Evolutionary conservation across 2,888 invertebrate genomes (phyloP), one percentile per base, ranked within the genome.

Genomic region (Acronicta leporina): DNA sequence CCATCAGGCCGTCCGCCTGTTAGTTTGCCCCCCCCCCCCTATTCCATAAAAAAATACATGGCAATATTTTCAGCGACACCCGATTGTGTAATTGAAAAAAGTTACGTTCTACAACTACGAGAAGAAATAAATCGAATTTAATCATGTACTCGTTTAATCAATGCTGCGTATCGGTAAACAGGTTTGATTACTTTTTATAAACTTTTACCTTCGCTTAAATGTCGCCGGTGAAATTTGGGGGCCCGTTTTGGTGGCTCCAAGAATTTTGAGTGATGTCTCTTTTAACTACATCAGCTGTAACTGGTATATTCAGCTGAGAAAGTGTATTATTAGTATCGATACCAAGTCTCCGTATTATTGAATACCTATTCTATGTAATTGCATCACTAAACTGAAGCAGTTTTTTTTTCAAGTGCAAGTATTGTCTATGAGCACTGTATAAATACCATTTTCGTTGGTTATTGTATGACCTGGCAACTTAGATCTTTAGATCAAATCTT

Each of bases 201-300:
- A 76, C 75, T 76, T 75, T 76, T 78, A 78, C 79, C 76, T 65
- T 66, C 75, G 33, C 38, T 62, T 63, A 68, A 75, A 75, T 75
- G 79, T 78, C 76, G 62, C 35, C 16, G 53, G 79, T 62, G 79
- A 76, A 76, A 76, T 75, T 75, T 41, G 44, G 53, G 68, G 9
- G 53, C 73, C 62, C 63, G 77, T 70, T 59, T 4, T 33, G 68
- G 62, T 27, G 51, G 73, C 41, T 61, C 7, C 10, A 14, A 14
- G 46, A 50, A 9, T 35, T 20, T 50, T 56, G 52, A 67, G 35
- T 48, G 68, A 68, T 59, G 67, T 38, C 47, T 70, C 45, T 15
- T 49, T 43, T 40, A 15, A 41, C 7, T 35, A 33, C 33, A 38
- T 38, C 6, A 38, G n/a, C n/a, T 38, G 38, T 8, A 33, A 45